Evolutionary conservation across 2,797 vertebrate species (phyloP), one percentile per base, ranked within the genome.

Genomic region (Neosilurus mollespiculum): DNA sequence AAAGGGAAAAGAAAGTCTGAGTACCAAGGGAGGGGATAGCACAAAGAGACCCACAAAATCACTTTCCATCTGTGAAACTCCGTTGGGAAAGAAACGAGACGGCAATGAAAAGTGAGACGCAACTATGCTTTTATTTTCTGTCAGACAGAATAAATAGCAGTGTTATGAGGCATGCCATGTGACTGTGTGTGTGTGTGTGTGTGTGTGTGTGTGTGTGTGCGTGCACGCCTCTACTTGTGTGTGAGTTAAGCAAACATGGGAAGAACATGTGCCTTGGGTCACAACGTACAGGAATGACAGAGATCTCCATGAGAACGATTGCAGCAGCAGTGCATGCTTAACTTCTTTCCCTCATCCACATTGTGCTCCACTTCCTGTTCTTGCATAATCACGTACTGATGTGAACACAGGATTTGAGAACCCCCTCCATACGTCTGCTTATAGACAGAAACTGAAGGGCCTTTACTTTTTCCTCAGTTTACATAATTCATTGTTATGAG

Each of bases 41-140:
- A 82, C 81, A 49, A 67, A 58, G 64, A 84, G 83, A 75, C 14
- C 26, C 59, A 76, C 85, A 49, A 88, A 90, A 89, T 84, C 49
- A 78, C 81, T 77, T 22, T 80, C 79, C 59, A 85, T 88, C 83
- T 87, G 81, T 81, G 26, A 16, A 62, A 15, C 43, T 67, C 78
- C 20, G 11, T 3, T 75, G 37, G 56, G 76, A 73, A 83, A 49
- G 15, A 15, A 72, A 53, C 1, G 51, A 78, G 62, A 78, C 59
- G 30, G 34, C 11, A 49, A 9, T 24, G 34, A 66, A 79, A 67
- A 79, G 53, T 73, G 67, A 82, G 66, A 79, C 59, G 1, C 12
- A 26, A 37, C 26, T 12, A 8, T 56, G 26, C 9, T 51, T 37
- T 81, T 77, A 76, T 62, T 66, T 67, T 69, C n/a, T 10, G 10